These are phyloP conservation scores for Odontocerum albicorne DNA, from an alignment of 2,888 invertebrate species.

Conservation along the genomic window DNA sequence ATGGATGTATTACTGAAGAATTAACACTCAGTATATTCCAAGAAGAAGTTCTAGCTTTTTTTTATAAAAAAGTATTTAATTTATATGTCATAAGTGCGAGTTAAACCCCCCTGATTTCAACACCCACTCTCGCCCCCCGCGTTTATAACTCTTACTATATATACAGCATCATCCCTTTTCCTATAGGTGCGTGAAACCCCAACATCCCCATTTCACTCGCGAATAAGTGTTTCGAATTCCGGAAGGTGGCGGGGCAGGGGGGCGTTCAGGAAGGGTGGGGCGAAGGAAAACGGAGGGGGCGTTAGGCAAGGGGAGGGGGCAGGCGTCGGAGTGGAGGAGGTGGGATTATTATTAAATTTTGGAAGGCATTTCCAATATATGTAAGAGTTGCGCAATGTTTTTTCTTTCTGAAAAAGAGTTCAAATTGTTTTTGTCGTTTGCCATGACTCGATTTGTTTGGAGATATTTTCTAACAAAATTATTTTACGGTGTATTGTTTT, in stretches of 20 bases:
- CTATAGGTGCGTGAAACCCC: conserved; percentile 28
- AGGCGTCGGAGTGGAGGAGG: conserved; percentile 10
- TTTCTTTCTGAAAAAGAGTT: too few relatives aligned
- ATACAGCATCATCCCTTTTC: conserved; percentile 26
- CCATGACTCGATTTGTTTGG: too few relatives aligned
- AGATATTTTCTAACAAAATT: too few relatives aligned
- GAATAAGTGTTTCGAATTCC: conserved; percentile 37
- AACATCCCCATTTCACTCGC: conserved; percentile 31
- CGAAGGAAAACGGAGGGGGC: conserved; percentile 15
- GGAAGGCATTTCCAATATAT: conserved; percentile 29
- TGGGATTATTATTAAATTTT: conserved; percentile 34
- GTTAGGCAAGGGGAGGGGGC: neutral
- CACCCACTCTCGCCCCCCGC: neutral
- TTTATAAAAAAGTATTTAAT: too few relatives aligned
- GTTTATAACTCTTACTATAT: conserved; percentile 27
- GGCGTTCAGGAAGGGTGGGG: conserved; percentile 17
- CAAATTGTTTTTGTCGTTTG: too few relatives aligned
- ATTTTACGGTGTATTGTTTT: too few relatives aligned
- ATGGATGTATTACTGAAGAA: too few relatives aligned
- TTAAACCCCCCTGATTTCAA: neutral
- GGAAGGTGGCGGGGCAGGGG: conserved; percentile 9
- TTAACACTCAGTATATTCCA: too few relatives aligned
- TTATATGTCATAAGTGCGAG: too few relatives aligned
- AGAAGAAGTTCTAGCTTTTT: too few relatives aligned
- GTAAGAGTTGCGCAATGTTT: too few relatives aligned